Conservation (phyloP, 2,797 vertebrate species). For the Cossypha caffra region DNA sequence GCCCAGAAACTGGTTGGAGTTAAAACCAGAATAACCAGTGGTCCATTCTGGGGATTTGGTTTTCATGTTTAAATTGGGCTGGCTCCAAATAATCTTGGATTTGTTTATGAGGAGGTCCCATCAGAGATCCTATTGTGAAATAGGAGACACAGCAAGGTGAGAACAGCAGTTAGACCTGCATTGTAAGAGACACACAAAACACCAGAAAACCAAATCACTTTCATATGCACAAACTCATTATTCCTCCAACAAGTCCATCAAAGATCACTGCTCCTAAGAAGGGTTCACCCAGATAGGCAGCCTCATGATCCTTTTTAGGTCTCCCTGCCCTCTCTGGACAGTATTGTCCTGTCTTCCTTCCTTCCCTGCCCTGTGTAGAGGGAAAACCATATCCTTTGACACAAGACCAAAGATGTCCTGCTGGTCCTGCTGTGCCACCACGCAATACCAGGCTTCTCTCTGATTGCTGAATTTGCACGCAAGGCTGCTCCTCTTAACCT, state of each 20-base stretch:
- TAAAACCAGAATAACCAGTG: neutral
- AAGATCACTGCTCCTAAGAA: neutral
- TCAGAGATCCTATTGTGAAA: neutral
- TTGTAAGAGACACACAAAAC: neutral
- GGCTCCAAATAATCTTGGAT: neutral
- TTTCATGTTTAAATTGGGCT: neutral
- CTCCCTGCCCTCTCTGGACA: neutral
- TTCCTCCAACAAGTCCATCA: neutral
- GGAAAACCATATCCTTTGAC: neutral
- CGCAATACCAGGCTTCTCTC: fast-evolving
- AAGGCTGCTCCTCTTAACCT: neutral
- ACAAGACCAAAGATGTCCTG: neutral
- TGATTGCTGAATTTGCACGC: fast-evolving
- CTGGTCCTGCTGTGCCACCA: neutral
- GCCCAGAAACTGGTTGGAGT: neutral
- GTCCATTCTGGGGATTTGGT: neutral
- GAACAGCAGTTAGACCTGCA: neutral
- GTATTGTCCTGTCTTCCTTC: neutral
- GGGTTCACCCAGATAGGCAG: neutral
- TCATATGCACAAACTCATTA: neutral
- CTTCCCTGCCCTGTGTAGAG: neutral
- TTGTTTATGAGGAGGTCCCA: neutral
- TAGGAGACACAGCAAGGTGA: neutral
- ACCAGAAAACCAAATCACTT: neutral
- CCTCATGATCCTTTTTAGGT: neutral